Evolutionary conservation across 2,113 vertebrate species (phyloP), one percentile per base, ranked within the genome.

Genomic region (Etheostoma spectabile): DNA sequence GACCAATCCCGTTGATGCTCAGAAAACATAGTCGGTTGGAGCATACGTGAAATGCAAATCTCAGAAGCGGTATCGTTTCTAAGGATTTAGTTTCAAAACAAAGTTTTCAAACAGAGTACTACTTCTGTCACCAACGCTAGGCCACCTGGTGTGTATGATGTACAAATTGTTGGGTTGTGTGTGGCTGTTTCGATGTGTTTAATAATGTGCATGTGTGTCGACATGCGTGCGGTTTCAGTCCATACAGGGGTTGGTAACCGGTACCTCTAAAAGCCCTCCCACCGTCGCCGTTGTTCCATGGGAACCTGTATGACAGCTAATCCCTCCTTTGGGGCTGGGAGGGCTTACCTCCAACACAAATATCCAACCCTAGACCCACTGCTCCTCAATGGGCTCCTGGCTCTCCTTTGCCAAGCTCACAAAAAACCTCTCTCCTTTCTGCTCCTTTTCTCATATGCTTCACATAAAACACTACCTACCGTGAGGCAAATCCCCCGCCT

Each of bases 341-440:
- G 82, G 89, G 88, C 86, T 92, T 92, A n/a, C n/a, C 91, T 92
- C 92, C 89, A 94, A 94, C n/a, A 94, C 93, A 95, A 95, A 93
- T 89, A 88, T 89, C 81, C 85, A 80, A 87, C 88, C 90, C 88
- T 92, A 93, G 86, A 89, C 88, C 88, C 82, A 45, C 75, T 85
- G 89, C 86, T 93, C 88, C 82, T 93, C 86, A 74, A 93, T 91
- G 93, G 93, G 90, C 88, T 93, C 80, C 89, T 89, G 85, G 82
- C 86, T 92, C 88, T 87, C n/a, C 85, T 82, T 84, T 86, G 84
- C 89, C 90, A 86, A 89, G 86, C 76, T 76, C 83, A 62, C 87
- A 83, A 83, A 88, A 88, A 84, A 88, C 46, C 77, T 86, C 62
- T 81, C 52, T 77, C 80, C 79, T 88, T 89, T 87, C 80, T 83